phyloP scores from a whole-genome alignment of 2,797 vertebrate species.

The Thalassophryne amazonica region DNA sequence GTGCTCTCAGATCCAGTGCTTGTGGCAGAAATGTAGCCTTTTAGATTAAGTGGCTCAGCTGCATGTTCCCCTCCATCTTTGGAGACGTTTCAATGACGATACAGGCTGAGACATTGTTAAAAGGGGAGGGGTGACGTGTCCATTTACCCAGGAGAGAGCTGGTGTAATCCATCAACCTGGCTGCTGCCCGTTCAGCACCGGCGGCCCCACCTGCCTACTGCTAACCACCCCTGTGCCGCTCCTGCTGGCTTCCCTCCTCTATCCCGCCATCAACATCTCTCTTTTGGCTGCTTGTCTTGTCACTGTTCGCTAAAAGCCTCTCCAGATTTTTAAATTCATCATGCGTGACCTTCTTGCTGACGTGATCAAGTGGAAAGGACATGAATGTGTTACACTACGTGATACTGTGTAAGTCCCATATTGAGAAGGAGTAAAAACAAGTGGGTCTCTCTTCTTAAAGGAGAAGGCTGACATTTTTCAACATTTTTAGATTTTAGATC shows the following conservation, averaged over 20 bases:
- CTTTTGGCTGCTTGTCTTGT: constrained; percentile 18
- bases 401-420: too few species aligned
- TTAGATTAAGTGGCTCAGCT: constrained; percentile 77
- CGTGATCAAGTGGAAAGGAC: too few species aligned
- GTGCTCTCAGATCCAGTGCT: constrained; percentile 48
- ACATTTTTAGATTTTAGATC: too few species aligned
- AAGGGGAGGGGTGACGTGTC: constrained; percentile 67
- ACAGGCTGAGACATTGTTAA: constrained; percentile 72
- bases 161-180: constrained; percentile 75
- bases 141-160: constrained; percentile 75
- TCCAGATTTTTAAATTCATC: constrained; percentile 26
- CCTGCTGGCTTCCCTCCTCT: constrained; percentile 9
- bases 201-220: constrained; percentile 56
- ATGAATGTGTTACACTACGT: too few species aligned
- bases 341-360: too few species aligned
- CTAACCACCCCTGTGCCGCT: constrained; percentile 44
- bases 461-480: too few species aligned
- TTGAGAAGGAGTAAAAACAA: too few species aligned
- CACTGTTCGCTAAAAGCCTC: constrained; percentile 31
- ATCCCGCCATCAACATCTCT: constrained; percentile 30
- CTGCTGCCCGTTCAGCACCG: constrained; percentile 66
- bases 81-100: constrained; percentile 78
- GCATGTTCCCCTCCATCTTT: constrained; percentile 74
- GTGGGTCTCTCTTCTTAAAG: too few species aligned
- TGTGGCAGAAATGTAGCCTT: constrained; percentile 60